Conservation (phyloP, 2,888 invertebrate genomes). For the Eupithecia vulgata region DNA sequence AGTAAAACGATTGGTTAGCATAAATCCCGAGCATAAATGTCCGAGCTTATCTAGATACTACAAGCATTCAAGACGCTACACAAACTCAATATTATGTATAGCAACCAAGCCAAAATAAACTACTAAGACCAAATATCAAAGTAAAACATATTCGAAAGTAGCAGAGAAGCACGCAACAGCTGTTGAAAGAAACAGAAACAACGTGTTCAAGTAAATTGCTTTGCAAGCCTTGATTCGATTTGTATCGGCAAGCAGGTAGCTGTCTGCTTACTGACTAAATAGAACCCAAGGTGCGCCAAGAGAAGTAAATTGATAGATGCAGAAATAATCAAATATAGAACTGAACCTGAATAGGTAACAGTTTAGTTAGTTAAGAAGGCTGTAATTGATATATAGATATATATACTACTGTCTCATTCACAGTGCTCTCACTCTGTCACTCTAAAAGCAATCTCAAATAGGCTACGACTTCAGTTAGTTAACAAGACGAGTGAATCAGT, state of each 20-base stretch:
- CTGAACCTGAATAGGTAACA: constrained; percentile 28
- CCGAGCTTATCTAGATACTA: neutral
- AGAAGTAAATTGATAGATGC: constrained; percentile 27
- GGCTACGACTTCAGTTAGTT: neutral
- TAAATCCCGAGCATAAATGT: neutral
- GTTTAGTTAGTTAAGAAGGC: constrained; percentile 13
- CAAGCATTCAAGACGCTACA: neutral
- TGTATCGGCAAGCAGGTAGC: constrained; percentile 14
- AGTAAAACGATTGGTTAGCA: too few relatives aligned
- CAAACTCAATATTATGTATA: neutral
- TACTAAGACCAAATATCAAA: neutral
- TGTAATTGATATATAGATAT: constrained; percentile 31
- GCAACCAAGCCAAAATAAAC: neutral
- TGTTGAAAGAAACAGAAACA: constrained; percentile 10
- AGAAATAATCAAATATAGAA: constrained; percentile 32
- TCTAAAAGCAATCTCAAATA: neutral
- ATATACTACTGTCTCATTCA: constrained; percentile 14
- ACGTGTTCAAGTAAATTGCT: constrained; percentile 11
- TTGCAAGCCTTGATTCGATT: constrained; percentile 7
- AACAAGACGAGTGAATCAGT: neutral
- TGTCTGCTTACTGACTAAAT: constrained; percentile 20
- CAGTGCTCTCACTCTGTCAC: neutral
- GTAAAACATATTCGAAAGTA: neutral
- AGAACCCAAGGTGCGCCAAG: constrained; percentile 8
- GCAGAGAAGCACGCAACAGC: constrained; percentile 1